Percentiles rank a stretch among this genome's conserved stretches.
phyloP scores from a whole-genome alignment of 1,140 invertebrate species.

The Dolichoris vasculosae region DNA sequence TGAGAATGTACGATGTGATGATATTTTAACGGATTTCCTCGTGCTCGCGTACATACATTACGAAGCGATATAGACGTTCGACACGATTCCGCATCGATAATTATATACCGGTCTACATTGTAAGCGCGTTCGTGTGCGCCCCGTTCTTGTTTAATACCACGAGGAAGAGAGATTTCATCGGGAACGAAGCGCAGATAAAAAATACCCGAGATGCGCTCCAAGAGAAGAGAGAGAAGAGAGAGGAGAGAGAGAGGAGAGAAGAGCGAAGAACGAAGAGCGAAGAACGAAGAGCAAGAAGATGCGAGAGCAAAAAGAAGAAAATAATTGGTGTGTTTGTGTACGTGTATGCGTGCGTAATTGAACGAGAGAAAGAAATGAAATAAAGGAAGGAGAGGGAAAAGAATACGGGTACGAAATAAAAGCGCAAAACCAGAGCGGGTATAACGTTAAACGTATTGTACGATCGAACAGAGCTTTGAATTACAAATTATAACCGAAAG shows the following conservation, averaged over 20 bases:
- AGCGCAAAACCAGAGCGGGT: background rate
- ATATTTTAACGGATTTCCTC: constrained; percentile 24
- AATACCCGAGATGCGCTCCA: background rate
- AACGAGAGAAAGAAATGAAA: constrained; percentile 11
- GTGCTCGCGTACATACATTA: constrained; percentile 6
- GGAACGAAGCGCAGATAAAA: background rate
- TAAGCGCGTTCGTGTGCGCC: background rate
- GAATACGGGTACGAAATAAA: background rate
- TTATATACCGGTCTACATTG: constrained; percentile 12
- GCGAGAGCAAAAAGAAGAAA: constrained; percentile 3
- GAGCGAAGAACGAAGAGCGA: background rate
- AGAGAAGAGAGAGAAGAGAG: background rate
- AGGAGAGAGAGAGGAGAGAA: background rate
- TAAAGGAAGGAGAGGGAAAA: background rate
- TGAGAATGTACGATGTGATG: constrained; percentile 18
- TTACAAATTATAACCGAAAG: constrained; percentile 11
- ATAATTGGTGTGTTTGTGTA: constrained; percentile 18
- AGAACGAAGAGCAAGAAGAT: background rate
- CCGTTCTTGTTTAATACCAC: background rate
- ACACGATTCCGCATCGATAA: constrained; percentile 11
- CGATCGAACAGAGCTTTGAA: constrained; percentile 16
- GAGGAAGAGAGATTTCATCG: constrained; percentile 17
- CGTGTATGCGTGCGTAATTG: constrained; percentile 6
- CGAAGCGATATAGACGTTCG: constrained; percentile 29
- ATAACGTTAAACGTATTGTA: constrained; percentile 21